phyloP scores from a whole-genome alignment of 2,797 vertebrate species.

The Danio tinwini region DNA sequence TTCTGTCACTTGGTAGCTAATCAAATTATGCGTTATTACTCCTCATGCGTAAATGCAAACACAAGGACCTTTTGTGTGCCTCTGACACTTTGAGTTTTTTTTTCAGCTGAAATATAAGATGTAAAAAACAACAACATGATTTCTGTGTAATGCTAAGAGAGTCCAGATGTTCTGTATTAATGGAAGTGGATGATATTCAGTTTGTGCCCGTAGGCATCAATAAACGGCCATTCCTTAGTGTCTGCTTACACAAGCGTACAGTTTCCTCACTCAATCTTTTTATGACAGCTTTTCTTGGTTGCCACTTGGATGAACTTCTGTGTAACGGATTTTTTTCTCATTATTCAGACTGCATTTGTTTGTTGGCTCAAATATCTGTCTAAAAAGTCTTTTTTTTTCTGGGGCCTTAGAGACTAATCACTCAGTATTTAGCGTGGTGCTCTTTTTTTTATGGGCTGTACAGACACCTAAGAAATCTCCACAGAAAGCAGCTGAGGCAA shows the following conservation, averaged over 20 bases:
- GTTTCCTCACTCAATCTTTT: slow-evolving; percentile 12
- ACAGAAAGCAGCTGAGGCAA: slow-evolving; percentile 34
- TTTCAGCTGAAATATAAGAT: slow-evolving; percentile 12
- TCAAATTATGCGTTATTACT: slow-evolving; percentile 22
- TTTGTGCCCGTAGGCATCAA: slow-evolving; percentile 20
- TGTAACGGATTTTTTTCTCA: slow-evolving; percentile 8
- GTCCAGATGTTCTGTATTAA: slow-evolving; percentile 22
- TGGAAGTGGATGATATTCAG: background rate
- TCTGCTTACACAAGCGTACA: slow-evolving; percentile 19
- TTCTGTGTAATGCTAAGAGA: background rate
- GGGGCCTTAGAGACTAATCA: slow-evolving; percentile 15
- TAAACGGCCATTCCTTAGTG: background rate
- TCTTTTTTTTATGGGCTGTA: background rate
- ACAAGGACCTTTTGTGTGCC: slow-evolving; percentile 16
- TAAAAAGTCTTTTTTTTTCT: background rate
- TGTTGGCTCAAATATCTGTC: slow-evolving; percentile 9
- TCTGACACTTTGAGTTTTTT: background rate
- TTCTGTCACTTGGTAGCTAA: slow-evolving; percentile 24
- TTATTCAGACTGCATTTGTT: slow-evolving; percentile 4
- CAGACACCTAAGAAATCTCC: slow-evolving; percentile 42
- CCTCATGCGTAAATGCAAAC: slow-evolving; percentile 10
- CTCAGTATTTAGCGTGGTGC: background rate
- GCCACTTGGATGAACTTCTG: slow-evolving; percentile 43
- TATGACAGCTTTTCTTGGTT: slow-evolving; percentile 20
- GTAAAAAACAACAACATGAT: background rate